Evolutionary conservation across 2,888 invertebrate species (phyloP).

Genomic region (Erebia palarica): DNA sequence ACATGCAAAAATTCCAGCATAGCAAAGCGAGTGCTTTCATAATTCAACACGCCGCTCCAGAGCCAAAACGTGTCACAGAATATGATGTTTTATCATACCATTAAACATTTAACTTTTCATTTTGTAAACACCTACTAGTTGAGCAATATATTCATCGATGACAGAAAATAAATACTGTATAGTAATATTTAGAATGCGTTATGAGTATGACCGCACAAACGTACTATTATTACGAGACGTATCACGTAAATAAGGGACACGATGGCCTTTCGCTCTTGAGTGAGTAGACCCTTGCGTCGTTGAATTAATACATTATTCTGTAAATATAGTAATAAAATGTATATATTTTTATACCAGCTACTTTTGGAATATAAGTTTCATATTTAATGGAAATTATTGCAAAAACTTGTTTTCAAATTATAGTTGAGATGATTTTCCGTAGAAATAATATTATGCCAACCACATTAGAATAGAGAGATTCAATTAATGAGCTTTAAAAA

Average conservation of each 20-base stretch:
- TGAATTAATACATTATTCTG: no score
- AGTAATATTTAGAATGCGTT: not conserved
- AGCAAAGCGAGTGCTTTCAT: conserved; percentile 9
- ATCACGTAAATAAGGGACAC: not conserved
- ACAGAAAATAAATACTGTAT: conserved; percentile 6
- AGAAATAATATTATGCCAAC: not conserved
- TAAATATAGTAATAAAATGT: no score
- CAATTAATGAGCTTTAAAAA: not conserved
- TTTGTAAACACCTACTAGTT: conserved; percentile 14
- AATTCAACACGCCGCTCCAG: conserved; percentile 17
- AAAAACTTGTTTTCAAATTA: no score
- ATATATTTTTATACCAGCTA: no score
- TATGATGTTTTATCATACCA: conserved; percentile 24
- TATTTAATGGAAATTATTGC: no score
- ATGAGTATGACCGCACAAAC: not conserved
- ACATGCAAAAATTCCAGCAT: conserved; percentile 3
- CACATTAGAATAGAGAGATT: not conserved
- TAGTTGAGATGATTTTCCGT: no score
- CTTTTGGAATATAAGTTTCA: no score
- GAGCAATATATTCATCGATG: conserved; percentile 4
- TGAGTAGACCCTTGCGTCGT: no score
- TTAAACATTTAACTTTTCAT: conserved; percentile 25
- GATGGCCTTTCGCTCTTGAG: not conserved
- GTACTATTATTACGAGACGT: not conserved
- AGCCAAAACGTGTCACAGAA: conserved; percentile 14